A percentile compares a stretch with the other conserved stretches of the same genome.
Evolutionary conservation across 2,113 vertebrate species (phyloP).

Genomic region (Macrotis lagotis): DNA sequence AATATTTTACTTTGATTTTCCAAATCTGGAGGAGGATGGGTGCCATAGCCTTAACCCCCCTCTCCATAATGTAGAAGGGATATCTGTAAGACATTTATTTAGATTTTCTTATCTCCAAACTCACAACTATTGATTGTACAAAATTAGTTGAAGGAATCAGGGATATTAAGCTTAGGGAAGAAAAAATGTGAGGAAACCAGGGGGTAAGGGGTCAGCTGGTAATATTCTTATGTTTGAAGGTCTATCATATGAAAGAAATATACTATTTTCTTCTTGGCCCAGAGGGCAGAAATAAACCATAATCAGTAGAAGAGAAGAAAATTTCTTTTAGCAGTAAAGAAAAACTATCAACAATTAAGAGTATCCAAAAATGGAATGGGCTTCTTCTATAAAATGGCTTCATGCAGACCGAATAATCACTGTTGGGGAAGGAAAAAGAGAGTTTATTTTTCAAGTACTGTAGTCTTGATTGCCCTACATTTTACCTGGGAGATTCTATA

Average conservation of each 20-base stretch:
- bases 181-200: background rate
- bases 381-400: background rate
- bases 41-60: background rate
- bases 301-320: background rate
- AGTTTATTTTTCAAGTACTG: background rate
- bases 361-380: background rate
- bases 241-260: background rate
- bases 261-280: background rate
- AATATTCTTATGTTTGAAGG: background rate
- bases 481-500: background rate
- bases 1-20: background rate
- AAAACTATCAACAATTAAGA: background rate
- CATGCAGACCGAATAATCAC: background rate
- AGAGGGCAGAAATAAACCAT: background rate
- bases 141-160: background rate
- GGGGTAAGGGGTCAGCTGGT: background rate
- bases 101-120: background rate
- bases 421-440: background rate
- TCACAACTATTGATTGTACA: background rate
- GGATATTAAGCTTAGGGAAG: background rate
- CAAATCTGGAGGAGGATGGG: background rate
- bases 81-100: background rate
- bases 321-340: background rate
- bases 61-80: background rate
- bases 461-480: fast-evolving